Base-by-base conservation (phyloP, 2,888 invertebrate genomes). In the Tinea semifulvella region DNA sequence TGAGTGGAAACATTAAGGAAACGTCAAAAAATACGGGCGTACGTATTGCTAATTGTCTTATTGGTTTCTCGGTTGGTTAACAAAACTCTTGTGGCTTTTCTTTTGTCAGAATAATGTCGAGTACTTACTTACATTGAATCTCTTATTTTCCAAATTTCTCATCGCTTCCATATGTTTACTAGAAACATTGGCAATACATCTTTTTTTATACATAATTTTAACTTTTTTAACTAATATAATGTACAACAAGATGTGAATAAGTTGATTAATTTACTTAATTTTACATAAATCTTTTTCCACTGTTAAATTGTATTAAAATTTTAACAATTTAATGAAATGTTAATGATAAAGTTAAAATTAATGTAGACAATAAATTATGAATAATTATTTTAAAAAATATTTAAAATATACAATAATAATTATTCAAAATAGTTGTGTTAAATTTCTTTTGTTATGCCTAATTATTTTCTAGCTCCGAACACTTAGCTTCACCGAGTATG, bases 111-210 rank as follows among this genome's bases (percentile, higher is more conserved):
- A n/a, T n/a, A n/a, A n/a, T n/a, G n/a, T n/a, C n/a, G n/a, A 7
- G 22, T 22, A 22, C 22, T 22, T 8, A 22, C 5, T 31, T 16
- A 14, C 50, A 52, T 57, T 53, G 52, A 48, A 52, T 47, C 50
- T 45, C 49, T 47, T 54, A 58, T 60, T 62, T 59, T 62, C 53
- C 63, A 77, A 72, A 68, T 72, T 59, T 53, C 58, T 55, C 68
- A 70, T 61, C 58, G 66, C 70, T 68, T 74, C 52, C 49, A 65
- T 67, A 61, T 27, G 11, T 27, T 27, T 27, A 27, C 27, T 11
- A 27, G 11, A 36, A 14, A n/a, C n/a, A 36, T 44, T 72, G 76
- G 76, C 76, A 76, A 75, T 76, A 76, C 76, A 68, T 67, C 13
- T 13, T 22, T 22, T n/a, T 22, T 5, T 7, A 22, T 22, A 3